A percentile compares a stretch with the other conserved stretches of the same genome.
Evolutionary conservation across 2,113 vertebrate genomes (phyloP).

Genomic region (Alligator mississippiensis): DNA sequence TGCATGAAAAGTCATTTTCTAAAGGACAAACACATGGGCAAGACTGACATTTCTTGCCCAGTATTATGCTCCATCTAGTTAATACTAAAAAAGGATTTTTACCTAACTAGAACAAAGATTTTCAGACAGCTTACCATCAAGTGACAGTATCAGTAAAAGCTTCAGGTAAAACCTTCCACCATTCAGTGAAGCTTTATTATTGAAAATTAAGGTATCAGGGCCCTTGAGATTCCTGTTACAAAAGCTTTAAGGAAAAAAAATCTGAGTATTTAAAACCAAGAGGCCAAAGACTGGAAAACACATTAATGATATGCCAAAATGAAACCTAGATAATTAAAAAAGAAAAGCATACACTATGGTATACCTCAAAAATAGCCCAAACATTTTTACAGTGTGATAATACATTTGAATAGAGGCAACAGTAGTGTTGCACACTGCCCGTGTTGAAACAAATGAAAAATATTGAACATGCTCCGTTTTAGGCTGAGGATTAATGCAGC

Average conservation of each 20-base stretch:
- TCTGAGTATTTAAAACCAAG: too few species aligned
- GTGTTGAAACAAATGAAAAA: not conserved
- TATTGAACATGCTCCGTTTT: not conserved
- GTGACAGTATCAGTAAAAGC: not conserved
- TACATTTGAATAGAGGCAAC: too few species aligned
- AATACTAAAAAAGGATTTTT: not conserved
- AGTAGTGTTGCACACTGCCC: too few species aligned
- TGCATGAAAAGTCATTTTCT: not conserved
- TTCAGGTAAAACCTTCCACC: not conserved
- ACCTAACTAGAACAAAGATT: not conserved
- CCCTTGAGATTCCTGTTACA: not conserved
- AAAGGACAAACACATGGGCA: not conserved
- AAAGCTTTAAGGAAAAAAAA: too few species aligned
- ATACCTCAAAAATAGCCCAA: too few species aligned
- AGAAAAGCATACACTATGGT: too few species aligned
- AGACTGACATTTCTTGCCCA: not conserved
- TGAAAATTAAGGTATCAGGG: not conserved
- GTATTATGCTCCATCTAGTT: not conserved
- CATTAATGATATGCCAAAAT: too few species aligned
- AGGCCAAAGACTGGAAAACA: too few species aligned
- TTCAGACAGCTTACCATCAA: not conserved
- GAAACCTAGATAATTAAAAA: too few species aligned
- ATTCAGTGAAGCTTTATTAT: not conserved
- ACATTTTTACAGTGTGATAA: too few species aligned
- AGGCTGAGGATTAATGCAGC: not conserved